Percentiles rank a stretch among this genome's conserved stretches.
Evolutionary conservation across 2,797 vertebrate genomes (phyloP).

Genomic region (Chrysocyon brachyurus): DNA sequence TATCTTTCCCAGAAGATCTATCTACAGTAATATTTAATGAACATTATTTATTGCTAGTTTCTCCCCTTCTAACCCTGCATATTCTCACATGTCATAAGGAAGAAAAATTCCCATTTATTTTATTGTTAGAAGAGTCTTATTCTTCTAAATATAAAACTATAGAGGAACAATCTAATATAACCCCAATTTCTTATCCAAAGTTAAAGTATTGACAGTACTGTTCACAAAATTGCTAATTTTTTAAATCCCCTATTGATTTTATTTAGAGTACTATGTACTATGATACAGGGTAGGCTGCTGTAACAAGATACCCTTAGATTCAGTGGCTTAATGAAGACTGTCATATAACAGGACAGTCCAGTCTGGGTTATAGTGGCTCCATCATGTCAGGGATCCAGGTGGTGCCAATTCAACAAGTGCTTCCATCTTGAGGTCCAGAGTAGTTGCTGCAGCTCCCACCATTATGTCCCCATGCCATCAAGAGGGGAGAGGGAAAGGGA

Average conservation of each 20-base stretch:
- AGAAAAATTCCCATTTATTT: background rate
- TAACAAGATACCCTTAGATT: background rate
- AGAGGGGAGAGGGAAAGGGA: background rate
- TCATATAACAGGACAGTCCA: background rate
- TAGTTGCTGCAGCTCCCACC: background rate
- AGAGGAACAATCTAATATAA: background rate
- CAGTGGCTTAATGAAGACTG: background rate
- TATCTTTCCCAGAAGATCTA: background rate
- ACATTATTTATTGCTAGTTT: background rate
- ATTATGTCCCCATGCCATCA: background rate
- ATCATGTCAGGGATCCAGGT: background rate
- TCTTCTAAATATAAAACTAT: background rate
- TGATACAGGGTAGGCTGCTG: background rate
- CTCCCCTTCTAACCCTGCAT: background rate
- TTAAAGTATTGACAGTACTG: background rate
- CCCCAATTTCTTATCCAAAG: background rate
- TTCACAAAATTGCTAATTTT: background rate
- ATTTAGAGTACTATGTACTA: background rate
- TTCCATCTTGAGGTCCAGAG: background rate
- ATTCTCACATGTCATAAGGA: background rate
- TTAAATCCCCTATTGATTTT: background rate
- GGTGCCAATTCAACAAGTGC: background rate
- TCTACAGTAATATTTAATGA: background rate
- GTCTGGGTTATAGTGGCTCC: too few relatives aligned
- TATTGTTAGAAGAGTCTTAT: background rate